Evolutionary conservation across 1,140 invertebrate species (phyloP).

Genomic region (Bombus difficillimus): DNA sequence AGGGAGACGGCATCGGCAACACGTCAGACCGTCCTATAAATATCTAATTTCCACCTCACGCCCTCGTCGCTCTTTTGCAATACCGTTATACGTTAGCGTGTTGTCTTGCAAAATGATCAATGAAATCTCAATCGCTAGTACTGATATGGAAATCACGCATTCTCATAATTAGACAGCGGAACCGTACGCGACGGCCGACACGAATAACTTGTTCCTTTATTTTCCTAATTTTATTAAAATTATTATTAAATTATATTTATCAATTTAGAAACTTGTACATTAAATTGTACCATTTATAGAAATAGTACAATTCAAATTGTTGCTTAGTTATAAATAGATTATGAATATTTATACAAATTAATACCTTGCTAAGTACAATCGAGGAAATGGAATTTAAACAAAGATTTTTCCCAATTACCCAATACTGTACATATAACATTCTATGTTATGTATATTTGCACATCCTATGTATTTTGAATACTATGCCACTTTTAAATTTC

Average conservation of each 20-base stretch:
- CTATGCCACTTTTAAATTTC: neutral
- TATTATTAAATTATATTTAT: neutral
- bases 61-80: slow-evolving; percentile 31
- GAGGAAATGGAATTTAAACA: neutral
- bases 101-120: slow-evolving; percentile 59
- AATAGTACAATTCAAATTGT: no score
- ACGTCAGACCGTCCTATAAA: slow-evolving; percentile 55
- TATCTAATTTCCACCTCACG: slow-evolving; percentile 57
- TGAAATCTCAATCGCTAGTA: slow-evolving; percentile 35
- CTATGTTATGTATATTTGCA: no score
- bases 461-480: neutral
- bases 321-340: neutral
- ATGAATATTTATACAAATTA: neutral
- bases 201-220: neutral
- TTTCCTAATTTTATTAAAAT: neutral
- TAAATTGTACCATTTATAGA: no score
- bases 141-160: slow-evolving; percentile 34
- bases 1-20: neutral
- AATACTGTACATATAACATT: neutral
- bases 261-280: neutral
- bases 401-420: neutral
- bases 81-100: slow-evolving; percentile 39
- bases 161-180: slow-evolving; percentile 28
- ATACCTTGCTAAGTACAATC: neutral
- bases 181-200: neutral